phyloP scores from a whole-genome alignment of 2,797 vertebrate species.

The Euthynnus affinis region DNA sequence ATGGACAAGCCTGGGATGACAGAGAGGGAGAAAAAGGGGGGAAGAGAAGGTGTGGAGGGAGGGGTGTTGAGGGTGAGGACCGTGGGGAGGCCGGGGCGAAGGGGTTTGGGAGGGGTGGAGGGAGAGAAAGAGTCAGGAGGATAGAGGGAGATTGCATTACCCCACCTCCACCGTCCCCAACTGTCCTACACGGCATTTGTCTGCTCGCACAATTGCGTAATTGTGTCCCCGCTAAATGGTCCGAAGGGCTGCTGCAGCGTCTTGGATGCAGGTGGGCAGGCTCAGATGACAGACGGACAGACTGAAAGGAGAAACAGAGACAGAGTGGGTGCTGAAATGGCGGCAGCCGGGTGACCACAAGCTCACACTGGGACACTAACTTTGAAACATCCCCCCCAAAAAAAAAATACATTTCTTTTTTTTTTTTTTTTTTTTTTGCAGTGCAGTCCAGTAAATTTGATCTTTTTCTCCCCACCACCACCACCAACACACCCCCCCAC shows the following conservation, averaged over 20 bases:
- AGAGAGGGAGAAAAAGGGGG: conserved; percentile 31
- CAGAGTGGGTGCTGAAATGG: conserved; percentile 21
- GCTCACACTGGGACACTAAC: conserved; percentile 43
- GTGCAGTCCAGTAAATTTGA: conserved; percentile 65
- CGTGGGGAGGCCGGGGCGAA: conserved; percentile 50
- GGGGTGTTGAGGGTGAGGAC: conserved; percentile 56
- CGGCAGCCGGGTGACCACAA: not conserved
- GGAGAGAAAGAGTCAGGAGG: conserved; percentile 36
- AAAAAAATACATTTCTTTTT: conserved; percentile 17
- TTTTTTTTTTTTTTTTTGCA: no score
- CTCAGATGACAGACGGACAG: conserved; percentile 85
- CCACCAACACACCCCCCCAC: no score
- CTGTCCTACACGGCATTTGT: conserved; percentile 89
- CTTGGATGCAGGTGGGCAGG: conserved; percentile 83
- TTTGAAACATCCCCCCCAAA: conserved; percentile 52
- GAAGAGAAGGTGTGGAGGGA: conserved; percentile 17
- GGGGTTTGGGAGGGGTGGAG: no score
- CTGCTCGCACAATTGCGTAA: conserved; percentile 91
- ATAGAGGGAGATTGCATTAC: conserved; percentile 76
- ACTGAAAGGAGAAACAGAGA: conserved; percentile 16
- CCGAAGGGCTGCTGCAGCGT: conserved; percentile 83
- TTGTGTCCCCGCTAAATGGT: conserved; percentile 92
- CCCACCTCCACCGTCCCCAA: conserved; percentile 77
- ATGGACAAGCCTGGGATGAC: conserved; percentile 82
- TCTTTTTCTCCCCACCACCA: conserved; percentile 36